phyloP scores from a whole-genome alignment of 2,888 invertebrate genomes.

The Volucella inflata region DNA sequence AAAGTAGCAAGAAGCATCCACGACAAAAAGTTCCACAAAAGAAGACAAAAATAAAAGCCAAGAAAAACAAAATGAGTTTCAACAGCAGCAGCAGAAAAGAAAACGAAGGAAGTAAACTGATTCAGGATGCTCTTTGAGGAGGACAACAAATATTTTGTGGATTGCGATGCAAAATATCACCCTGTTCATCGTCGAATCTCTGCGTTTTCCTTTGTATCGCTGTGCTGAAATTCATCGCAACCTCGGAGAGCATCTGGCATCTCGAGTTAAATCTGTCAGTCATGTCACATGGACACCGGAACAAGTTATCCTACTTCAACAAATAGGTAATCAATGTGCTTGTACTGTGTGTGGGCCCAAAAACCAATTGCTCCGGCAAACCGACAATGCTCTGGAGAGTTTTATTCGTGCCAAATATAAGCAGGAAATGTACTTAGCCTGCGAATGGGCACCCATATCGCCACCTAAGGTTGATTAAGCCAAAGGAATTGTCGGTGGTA shows the following conservation, averaged over 20 bases:
- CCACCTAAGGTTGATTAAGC: constrained; percentile 94
- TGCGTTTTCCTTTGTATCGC: constrained; percentile 99
- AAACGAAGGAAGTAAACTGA: constrained; percentile 94
- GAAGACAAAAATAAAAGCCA: constrained; percentile 55
- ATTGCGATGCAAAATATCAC: constrained; percentile 96
- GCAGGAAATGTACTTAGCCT: constrained; percentile 98
- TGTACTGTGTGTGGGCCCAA: constrained; percentile 99
- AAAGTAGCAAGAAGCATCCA: constrained; percentile 5
- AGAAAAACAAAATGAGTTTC: constrained; percentile 86
- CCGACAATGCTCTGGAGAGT: constrained; percentile 95
- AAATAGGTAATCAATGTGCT: constrained; percentile 99
- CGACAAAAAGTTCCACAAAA: background rate
- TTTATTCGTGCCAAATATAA: constrained; percentile 99
- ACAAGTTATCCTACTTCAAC: constrained; percentile 96
- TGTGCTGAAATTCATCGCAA: constrained; percentile 99
- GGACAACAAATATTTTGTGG: constrained; percentile 99
- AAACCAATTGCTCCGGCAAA: constrained; percentile 97
- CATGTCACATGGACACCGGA: constrained; percentile 99
- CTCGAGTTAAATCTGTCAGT: constrained; percentile 99
- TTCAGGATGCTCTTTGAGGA: constrained; percentile 98
- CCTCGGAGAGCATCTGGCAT: constrained; percentile 99
- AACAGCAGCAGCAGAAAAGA: constrained; percentile 87
- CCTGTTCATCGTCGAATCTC: constrained; percentile 94
- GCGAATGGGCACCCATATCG: constrained; percentile 96
- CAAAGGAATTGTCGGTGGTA: constrained; percentile 90